A percentile compares a stretch with the other conserved stretches of the same genome.
These are phyloP conservation scores for Limnodromus scolopaceus DNA, from an alignment of 2,797 vertebrate species.

Conservation along the genomic window DNA sequence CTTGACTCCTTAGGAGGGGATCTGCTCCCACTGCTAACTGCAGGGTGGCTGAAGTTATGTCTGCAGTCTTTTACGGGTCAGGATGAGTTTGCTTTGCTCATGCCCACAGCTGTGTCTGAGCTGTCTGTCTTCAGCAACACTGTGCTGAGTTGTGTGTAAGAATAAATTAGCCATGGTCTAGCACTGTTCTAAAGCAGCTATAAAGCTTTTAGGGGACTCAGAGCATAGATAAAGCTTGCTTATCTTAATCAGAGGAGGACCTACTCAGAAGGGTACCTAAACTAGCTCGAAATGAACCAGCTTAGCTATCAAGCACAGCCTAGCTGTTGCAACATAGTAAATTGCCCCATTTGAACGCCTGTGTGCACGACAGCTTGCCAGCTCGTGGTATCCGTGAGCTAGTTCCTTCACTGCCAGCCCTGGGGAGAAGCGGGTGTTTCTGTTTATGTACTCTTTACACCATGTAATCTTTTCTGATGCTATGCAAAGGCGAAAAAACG, in stretches of 20 bases:
- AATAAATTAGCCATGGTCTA: background rate
- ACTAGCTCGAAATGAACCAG: background rate
- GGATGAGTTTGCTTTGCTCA: background rate
- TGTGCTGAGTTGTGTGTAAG: background rate
- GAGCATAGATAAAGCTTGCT: background rate
- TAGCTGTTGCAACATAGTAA: background rate
- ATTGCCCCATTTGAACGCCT: background rate
- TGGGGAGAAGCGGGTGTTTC: fast-evolving
- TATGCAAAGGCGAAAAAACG: background rate
- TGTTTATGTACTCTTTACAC: too few relatives aligned
- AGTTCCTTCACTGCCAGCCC: background rate
- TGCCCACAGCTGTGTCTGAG: background rate
- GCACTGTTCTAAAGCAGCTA: background rate
- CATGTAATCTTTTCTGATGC: background rate
- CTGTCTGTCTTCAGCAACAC: background rate
- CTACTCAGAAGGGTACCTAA: background rate
- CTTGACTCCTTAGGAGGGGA: background rate
- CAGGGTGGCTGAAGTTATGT: background rate
- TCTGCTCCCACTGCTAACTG: background rate
- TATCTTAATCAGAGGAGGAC: background rate
- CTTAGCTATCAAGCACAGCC: background rate
- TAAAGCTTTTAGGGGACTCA: background rate
- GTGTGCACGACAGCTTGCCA: background rate
- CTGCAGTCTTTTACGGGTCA: background rate
- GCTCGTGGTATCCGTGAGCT: fast-evolving